Evolutionary conservation across 2,797 vertebrate genomes (phyloP).

Genomic region (Brachyalestes nurse): DNA sequence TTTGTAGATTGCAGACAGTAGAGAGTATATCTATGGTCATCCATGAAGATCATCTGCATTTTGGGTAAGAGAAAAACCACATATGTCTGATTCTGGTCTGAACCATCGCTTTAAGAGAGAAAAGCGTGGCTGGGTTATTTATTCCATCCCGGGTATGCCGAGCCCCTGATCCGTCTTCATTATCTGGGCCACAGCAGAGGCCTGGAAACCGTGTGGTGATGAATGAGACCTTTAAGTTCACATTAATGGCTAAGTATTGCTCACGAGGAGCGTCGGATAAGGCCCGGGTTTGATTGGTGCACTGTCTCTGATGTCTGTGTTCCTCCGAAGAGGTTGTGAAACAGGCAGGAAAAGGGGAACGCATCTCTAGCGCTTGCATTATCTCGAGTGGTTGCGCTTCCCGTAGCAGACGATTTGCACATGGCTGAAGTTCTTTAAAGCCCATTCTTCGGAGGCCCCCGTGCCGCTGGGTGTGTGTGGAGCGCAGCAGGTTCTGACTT

Average conservation of each 20-base stretch:
- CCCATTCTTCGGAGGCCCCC: constrained; percentile 34
- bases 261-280: constrained; percentile 68
- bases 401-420: constrained; percentile 21
- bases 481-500: constrained; percentile 34
- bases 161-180: constrained; percentile 55
- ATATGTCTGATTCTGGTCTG: background rate
- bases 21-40: background rate
- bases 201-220: constrained; percentile 60
- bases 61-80: background rate
- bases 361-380: constrained; percentile 5
- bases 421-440: constrained; percentile 39
- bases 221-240: constrained; percentile 70
- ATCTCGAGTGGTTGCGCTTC: constrained; percentile 7
- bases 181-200: constrained; percentile 51
- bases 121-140: constrained; percentile 34
- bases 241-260: constrained; percentile 68
- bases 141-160: constrained; percentile 22
- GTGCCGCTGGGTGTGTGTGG: constrained; percentile 15
- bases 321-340: constrained; percentile 21
- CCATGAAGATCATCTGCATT: background rate
- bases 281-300: constrained; percentile 52
- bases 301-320: constrained; percentile 18
- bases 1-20: too few species aligned
- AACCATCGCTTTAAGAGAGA: background rate
- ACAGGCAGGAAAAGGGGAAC: background rate